Evolutionary conservation across 2,113 vertebrate species (phyloP).

Genomic region (Periophthalmus modestus): DNA sequence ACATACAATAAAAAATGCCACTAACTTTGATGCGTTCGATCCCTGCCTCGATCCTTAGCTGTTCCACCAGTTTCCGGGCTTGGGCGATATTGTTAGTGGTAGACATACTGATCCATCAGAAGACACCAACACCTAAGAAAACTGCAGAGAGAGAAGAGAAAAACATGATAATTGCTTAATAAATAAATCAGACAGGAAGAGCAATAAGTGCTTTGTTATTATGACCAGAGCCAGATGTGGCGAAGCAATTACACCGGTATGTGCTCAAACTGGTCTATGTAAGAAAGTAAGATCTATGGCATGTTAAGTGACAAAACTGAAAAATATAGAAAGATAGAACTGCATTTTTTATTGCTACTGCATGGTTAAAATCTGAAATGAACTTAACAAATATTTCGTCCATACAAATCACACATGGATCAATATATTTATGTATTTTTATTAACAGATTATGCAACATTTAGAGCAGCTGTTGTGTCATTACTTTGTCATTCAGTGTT

Average conservation of each 20-base stretch:
- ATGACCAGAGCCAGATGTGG: neutral
- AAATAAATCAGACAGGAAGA: too few relatives aligned
- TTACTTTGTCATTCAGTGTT: neutral
- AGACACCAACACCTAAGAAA: slow-evolving; percentile 61
- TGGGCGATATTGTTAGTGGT: slow-evolving; percentile 95
- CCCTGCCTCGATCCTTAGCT: slow-evolving; percentile 94
- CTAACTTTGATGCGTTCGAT: slow-evolving; percentile 92
- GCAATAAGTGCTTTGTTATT: neutral
- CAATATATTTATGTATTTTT: neutral
- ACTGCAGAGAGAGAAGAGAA: slow-evolving; percentile 44
- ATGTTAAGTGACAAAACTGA: too few relatives aligned
- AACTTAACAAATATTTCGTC: neutral
- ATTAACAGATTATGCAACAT: neutral
- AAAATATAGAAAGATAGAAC: too few relatives aligned
- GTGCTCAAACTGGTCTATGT: neutral
- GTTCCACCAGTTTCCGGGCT: slow-evolving; percentile 96
- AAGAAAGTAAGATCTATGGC: too few relatives aligned
- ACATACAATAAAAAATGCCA: neutral
- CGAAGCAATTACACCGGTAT: neutral
- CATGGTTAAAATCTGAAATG: too few relatives aligned
- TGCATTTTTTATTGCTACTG: too few relatives aligned
- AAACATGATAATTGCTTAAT: too few relatives aligned
- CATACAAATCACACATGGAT: neutral
- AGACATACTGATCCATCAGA: slow-evolving; percentile 87
- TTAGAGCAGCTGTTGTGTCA: neutral